Evolutionary conservation across 1,140 invertebrate species (phyloP).

Genomic region (Eupristina koningsbergeri): DNA sequence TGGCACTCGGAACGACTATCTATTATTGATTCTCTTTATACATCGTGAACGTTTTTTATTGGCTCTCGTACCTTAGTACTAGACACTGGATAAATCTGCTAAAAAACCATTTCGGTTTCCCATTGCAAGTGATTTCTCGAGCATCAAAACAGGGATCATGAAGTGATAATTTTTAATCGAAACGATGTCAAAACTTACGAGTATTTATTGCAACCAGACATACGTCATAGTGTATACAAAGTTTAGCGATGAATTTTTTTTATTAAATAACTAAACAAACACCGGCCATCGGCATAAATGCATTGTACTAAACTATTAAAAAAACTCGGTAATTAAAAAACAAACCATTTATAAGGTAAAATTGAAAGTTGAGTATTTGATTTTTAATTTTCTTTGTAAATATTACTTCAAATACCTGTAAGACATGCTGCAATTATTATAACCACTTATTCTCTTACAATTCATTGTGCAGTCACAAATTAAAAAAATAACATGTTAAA

Average conservation of each 20-base stretch:
- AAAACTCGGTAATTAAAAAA: neutral
- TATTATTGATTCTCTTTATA: neutral
- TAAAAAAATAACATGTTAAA: too few species aligned
- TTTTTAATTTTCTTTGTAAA: too few species aligned
- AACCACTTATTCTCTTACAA: too few species aligned
- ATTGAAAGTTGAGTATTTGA: neutral
- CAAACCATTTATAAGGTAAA: neutral
- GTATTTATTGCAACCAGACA: neutral
- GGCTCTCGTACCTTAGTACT: neutral
- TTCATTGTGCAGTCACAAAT: too few species aligned
- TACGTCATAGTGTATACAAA: neutral
- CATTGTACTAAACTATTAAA: neutral
- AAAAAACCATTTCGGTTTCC: slow-evolving; percentile 5
- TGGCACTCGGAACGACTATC: slow-evolving; percentile 7
- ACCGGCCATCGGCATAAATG: neutral
- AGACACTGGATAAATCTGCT: slow-evolving; percentile 5
- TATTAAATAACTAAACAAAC: neutral
- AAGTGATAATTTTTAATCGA: slow-evolving; percentile 48
- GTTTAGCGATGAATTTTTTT: neutral
- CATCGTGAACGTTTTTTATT: neutral
- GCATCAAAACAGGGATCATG: neutral
- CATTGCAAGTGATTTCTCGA: neutral
- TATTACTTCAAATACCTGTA: too few species aligned
- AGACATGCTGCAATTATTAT: neutral
- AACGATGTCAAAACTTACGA: slow-evolving; percentile 21